Conservation (phyloP, 2,888 invertebrate genomes). For the Acronicta alni region DNA sequence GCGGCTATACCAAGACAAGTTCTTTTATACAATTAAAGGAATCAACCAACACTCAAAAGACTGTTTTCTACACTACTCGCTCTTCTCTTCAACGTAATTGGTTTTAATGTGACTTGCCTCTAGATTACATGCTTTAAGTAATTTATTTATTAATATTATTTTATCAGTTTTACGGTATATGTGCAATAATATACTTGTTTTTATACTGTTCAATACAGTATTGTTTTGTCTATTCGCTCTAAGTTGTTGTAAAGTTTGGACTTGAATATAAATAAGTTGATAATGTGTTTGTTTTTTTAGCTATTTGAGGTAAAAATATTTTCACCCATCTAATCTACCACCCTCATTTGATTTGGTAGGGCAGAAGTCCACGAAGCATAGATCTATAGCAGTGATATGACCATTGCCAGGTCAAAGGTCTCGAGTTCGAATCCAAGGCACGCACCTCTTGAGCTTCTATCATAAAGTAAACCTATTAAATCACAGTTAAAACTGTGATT, state of each 20-base stretch:
- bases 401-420: too few relatives aligned
- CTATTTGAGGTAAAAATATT: not conserved
- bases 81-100: not conserved
- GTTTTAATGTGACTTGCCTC: not conserved
- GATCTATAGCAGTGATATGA: too few relatives aligned
- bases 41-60: slow-evolving; percentile 3
- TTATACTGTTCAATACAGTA: slow-evolving; percentile 35
- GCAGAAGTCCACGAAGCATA: too few relatives aligned
- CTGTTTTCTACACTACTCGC: not conserved
- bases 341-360: too few relatives aligned
- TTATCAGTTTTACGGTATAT: slow-evolving; percentile 1
- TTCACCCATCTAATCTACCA: too few relatives aligned
- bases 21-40: too few relatives aligned
- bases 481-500: too few relatives aligned
- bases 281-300: slow-evolving; percentile 4
- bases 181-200: slow-evolving; percentile 37
- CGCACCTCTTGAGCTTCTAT: too few relatives aligned
- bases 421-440: too few relatives aligned
- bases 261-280: slow-evolving; percentile 46
- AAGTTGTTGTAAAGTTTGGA: slow-evolving; percentile 48
- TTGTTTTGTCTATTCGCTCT: slow-evolving; percentile 31
- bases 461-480: too few relatives aligned
- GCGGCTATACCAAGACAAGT: too few relatives aligned
- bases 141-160: too few relatives aligned
- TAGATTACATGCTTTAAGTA: slow-evolving; percentile 20